Evolutionary conservation across 1,140 invertebrate genomes (phyloP).

Genomic region (Mesaphorura yosii): DNA sequence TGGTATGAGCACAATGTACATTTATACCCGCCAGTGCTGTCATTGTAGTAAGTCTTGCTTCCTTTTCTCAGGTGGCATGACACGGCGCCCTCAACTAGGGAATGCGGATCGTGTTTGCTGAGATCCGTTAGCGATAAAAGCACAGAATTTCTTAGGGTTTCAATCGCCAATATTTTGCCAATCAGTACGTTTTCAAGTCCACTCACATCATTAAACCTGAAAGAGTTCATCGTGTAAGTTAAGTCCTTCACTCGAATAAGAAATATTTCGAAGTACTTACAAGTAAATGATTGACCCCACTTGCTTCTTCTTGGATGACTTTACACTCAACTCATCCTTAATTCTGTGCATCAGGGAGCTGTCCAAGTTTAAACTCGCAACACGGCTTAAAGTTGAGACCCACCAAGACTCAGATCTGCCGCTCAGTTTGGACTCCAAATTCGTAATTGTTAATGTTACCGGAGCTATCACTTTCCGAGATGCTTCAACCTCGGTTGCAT

Average conservation of each 20-base stretch:
- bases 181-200: conserved; percentile 40
- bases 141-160: conserved; percentile 36
- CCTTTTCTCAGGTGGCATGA: conserved; percentile 49
- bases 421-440: too few species aligned
- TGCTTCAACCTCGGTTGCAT: conserved; percentile 31
- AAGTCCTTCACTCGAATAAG: background rate
- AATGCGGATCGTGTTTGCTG: conserved; percentile 32
- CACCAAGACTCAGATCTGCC: conserved; percentile 34
- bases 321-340: conserved; percentile 37
- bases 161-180: conserved; percentile 38
- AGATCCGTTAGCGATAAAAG: conserved; percentile 36
- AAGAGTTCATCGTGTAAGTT: background rate
- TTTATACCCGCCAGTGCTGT: conserved; percentile 29
- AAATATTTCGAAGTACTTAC: conserved; percentile 3
- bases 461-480: conserved; percentile 21
- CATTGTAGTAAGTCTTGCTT: conserved; percentile 23
- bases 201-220: conserved; percentile 35
- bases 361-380: conserved; percentile 29
- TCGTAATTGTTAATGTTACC: too few species aligned
- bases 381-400: conserved; percentile 34
- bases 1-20: conserved; percentile 44
- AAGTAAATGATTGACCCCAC: conserved; percentile 10
- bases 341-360: conserved; percentile 38
- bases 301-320: conserved; percentile 17
- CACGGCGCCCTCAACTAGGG: conserved; percentile 46